These are phyloP conservation scores for Tetragnatha montana DNA, from an alignment of 2,888 invertebrate species.

Conservation along the genomic window DNA sequence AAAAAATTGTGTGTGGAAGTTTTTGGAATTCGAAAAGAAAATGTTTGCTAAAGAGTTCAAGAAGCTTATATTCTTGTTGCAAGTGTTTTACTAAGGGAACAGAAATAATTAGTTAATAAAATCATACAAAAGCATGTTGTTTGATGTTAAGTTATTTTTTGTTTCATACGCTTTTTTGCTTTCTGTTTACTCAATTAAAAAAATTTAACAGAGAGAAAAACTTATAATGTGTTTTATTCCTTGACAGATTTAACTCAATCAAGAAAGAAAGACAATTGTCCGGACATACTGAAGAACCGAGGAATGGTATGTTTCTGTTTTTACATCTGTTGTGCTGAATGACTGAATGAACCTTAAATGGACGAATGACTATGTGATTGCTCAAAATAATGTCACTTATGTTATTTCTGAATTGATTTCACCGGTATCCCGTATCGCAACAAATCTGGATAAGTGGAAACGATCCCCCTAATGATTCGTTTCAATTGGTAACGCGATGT, in stretches of 20 bases:
- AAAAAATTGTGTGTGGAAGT: background rate
- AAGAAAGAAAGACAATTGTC: constrained; percentile 69
- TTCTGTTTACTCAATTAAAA: background rate
- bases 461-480: no score
- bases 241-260: constrained; percentile 57
- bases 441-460: no score
- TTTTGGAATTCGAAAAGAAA: background rate
- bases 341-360: no score
- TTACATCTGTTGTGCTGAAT: background rate
- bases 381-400: no score
- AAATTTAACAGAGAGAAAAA: background rate
- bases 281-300: constrained; percentile 66
- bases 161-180: background rate
- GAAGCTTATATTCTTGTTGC: background rate
- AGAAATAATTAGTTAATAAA: background rate
- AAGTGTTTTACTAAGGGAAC: background rate
- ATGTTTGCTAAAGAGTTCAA: background rate
- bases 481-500: no score
- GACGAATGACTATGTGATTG: no score
- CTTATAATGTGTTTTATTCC: background rate
- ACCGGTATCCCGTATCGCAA: no score
- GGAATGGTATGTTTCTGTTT: constrained; percentile 50
- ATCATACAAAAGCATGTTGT: background rate
- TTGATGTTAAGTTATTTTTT: background rate
- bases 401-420: no score